Conservation (phyloP, 2,113 vertebrate species). For the Acanthisitta chloris region DNA sequence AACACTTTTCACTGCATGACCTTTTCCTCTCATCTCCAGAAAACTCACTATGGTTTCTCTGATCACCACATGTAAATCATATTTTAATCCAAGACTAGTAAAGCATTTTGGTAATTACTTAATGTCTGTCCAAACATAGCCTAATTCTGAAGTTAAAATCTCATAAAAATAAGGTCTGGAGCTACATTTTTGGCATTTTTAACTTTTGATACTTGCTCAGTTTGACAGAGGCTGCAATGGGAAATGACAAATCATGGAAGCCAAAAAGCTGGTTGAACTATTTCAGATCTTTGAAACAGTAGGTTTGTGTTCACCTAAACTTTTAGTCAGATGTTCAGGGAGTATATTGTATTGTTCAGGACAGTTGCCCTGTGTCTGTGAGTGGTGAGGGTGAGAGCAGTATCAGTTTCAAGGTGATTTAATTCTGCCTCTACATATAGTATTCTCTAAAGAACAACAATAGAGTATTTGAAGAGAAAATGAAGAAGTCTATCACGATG, state of each 20-base stretch:
- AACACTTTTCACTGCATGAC: background rate
- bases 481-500: background rate
- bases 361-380: background rate
- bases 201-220: background rate
- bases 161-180: background rate
- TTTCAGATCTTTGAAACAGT: background rate
- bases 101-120: background rate
- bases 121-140: background rate
- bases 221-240: background rate
- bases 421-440: background rate
- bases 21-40: background rate
- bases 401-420: background rate
- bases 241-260: background rate
- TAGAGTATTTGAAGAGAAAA: background rate
- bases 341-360: background rate
- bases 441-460: background rate
- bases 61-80: background rate
- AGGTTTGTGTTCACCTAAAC: background rate
- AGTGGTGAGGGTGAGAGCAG: rapidly evolving
- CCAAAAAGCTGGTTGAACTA: background rate
- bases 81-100: background rate
- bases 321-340: background rate
- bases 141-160: background rate
- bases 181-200: background rate
- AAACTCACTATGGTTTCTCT: background rate